Conservation (phyloP, 2,888 invertebrate genomes). For the Stenichneumon culpator region DNA sequence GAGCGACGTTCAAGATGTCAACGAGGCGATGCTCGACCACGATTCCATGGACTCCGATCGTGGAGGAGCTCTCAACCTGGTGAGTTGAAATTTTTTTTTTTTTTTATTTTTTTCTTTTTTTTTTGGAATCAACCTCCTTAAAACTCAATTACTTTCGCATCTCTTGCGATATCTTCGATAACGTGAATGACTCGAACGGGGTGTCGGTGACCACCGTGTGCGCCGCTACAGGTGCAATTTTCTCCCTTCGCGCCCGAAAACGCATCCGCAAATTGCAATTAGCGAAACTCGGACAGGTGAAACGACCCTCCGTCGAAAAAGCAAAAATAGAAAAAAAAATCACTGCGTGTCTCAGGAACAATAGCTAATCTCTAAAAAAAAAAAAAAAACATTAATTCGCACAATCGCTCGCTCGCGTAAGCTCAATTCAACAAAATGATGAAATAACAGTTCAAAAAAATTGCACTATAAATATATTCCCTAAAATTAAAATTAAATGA, state of each 20-base stretch:
- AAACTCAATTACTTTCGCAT: constrained; percentile 1
- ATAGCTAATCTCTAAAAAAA: not conserved
- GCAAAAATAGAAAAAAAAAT: constrained; percentile 2
- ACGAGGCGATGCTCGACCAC: constrained; percentile 86
- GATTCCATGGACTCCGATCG: constrained; percentile 89
- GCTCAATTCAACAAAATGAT: not conserved
- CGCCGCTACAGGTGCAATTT: constrained; percentile 55
- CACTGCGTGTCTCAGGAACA: not conserved
- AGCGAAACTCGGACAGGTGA: constrained; percentile 17
- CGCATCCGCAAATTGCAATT: constrained; percentile 7
- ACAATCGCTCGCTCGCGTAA: not conserved
- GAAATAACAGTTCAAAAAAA: too few relatives aligned
- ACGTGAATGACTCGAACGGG: constrained; percentile 7
- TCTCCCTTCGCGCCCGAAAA: constrained; percentile 37
- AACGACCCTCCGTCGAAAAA: constrained; percentile 7
- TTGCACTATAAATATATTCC: too few relatives aligned
- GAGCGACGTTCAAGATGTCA: constrained; percentile 87
- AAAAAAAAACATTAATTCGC: not conserved
- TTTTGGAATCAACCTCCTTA: not conserved
- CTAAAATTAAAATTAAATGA: too few relatives aligned
- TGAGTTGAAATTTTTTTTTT: constrained; percentile 81
- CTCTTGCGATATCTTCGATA: not conserved
- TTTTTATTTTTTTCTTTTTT: too few relatives aligned
- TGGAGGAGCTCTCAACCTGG: constrained; percentile 88
- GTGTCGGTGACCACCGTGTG: constrained; percentile 45